Evolutionary conservation across 2,113 vertebrate genomes (phyloP), one percentile per base, ranked within the genome.

Genomic region (Callipepla californica): DNA sequence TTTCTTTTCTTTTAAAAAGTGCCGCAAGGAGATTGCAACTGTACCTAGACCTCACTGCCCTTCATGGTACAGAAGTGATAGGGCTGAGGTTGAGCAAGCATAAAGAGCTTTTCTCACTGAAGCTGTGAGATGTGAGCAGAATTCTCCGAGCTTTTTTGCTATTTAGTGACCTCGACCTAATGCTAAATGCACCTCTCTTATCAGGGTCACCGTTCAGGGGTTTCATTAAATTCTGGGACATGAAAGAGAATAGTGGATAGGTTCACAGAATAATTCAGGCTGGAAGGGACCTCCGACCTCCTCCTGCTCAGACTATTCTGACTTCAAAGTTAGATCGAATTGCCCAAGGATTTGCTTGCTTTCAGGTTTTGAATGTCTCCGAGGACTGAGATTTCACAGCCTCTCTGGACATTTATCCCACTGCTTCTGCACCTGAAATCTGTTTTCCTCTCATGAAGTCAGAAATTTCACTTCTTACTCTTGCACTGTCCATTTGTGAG

Each of bases 311-410:
- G 34, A 59, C 13, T 59, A 68, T 40, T 62, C 28, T 67, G 61
- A 75, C 47, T 87, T 89, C n/a, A 20, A 90, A 81, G 65, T 81
- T 38, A 78, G 62, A 65, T 15, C 3, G 14, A 11, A 8, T 78
- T 89, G 57, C 34, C 74, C 11, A 14, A 86, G 42, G 45, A 77
- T 70, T 93, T 83, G 0, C 16, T 62, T 88, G 23, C n/a, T 92
- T 95, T 83, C 50, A 58, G 80, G 23, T 42, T 85, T 34, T 67
- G 15, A 36, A 5, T 42, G 14, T 76, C 70, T 89, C 57, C 34
- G 78, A 84, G 73, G 69, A 57, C 42, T 0, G 2, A 72, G 28
- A 53, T 28, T 28, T 53, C n/a, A 15, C 0, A 0, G 16, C 70
- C 34, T 87, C 34, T 55, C 19, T 59, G 50, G 69, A 44, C 32